phyloP scores from a whole-genome alignment of 2,113 vertebrate genomes.

The Neodontobutis hainanensis region DNA sequence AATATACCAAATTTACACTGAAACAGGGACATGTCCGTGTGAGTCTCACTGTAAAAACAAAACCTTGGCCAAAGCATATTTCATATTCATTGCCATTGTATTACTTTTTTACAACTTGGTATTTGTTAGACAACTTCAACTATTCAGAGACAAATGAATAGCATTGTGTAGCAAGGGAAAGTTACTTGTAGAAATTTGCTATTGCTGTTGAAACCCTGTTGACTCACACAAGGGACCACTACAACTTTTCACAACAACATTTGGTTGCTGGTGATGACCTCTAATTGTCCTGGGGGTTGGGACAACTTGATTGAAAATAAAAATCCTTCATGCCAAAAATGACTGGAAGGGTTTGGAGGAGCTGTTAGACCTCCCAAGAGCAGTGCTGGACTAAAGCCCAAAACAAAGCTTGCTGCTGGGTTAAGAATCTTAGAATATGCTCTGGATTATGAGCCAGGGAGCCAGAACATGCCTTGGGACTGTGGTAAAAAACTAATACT shows the following conservation, averaged over 20 bases:
- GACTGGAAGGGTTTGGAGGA: constrained; percentile 56
- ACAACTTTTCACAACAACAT: constrained; percentile 62
- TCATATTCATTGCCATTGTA: too few relatives aligned
- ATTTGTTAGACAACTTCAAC: constrained; percentile 17
- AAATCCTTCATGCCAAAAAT: constrained; percentile 59
- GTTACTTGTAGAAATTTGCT: constrained; percentile 46
- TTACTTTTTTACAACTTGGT: too few relatives aligned
- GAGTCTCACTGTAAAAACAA: too few relatives aligned
- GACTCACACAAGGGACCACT: constrained; percentile 41
- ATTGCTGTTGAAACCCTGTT: constrained; percentile 32
- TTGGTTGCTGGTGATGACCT: constrained; percentile 54
- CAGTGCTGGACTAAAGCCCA: constrained; percentile 67
- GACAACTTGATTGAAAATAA: constrained; percentile 64
- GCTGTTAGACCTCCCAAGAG: constrained; percentile 71
- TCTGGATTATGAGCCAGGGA: constrained; percentile 51
- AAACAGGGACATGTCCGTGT: too few relatives aligned
- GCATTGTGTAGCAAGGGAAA: constrained; percentile 17
- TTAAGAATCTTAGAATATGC: constrained; percentile 61
- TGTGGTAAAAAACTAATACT: constrained; percentile 59
- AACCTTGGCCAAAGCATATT: too few relatives aligned
- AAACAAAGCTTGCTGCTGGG: constrained; percentile 65
- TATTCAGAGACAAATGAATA: neutral
- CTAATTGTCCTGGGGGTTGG: constrained; percentile 65
- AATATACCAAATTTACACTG: too few relatives aligned
- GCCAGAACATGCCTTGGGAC: constrained; percentile 55